Evolutionary conservation across 2,797 vertebrate genomes (phyloP).

Genomic region (Coregonus suidteri): DNA sequence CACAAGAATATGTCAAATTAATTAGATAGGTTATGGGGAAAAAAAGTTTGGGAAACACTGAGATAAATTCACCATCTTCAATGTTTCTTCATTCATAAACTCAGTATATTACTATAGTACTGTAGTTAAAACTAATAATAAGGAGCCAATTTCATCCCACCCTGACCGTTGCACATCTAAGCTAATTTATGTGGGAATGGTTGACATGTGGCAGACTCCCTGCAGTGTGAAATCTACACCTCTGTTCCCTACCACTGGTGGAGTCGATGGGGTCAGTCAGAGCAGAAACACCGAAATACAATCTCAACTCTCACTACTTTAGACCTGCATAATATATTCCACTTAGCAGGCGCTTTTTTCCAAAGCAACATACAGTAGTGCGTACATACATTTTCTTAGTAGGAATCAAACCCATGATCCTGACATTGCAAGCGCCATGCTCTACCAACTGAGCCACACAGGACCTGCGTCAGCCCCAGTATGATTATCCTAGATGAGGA

Average conservation of each 20-base stretch:
- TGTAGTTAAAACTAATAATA: neutral
- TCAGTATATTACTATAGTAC: neutral
- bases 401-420: neutral
- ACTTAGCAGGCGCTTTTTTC: neutral
- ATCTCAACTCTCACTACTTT: neutral
- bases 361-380: neutral
- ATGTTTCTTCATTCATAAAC: neutral
- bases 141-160: neutral
- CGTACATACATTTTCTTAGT: neutral
- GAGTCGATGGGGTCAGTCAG: neutral
- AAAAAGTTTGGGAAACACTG: neutral
- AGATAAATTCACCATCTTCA: neutral
- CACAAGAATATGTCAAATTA: neutral
- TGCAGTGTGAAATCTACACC: constrained; percentile 74
- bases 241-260: neutral
- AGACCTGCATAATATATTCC: neutral
- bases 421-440: neutral
- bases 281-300: constrained; percentile 5
- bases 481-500: neutral
- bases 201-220: constrained; percentile 78
- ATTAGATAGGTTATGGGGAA: neutral
- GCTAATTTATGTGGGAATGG: constrained; percentile 73
- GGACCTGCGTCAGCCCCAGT: neutral
- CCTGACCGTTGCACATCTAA: constrained; percentile 70
- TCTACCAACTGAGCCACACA: neutral